Percentiles rank a stretch among this genome's conserved stretches.
These are phyloP conservation scores for Lapara coniferarum DNA, from an alignment of 2,888 invertebrate species.

Conservation along the genomic window DNA sequence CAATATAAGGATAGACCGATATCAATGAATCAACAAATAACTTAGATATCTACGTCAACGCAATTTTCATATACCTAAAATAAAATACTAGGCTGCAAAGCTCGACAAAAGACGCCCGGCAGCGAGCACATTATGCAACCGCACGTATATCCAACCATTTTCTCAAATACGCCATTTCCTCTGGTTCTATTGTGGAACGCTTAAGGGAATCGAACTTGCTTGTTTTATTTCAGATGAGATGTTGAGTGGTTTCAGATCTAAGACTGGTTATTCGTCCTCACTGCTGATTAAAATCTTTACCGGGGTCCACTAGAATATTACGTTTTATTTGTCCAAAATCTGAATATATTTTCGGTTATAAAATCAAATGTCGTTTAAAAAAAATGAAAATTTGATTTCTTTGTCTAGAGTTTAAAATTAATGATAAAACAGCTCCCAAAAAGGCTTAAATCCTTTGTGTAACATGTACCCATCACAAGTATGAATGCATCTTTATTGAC, in stretches of 20 bases:
- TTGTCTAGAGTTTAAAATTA: too few species aligned
- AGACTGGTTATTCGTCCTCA: neutral
- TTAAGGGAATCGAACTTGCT: constrained; percentile 28
- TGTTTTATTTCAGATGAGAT: constrained; percentile 16
- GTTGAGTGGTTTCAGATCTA: neutral
- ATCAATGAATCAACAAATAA: neutral
- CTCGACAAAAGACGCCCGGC: constrained; percentile 21
- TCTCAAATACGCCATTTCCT: constrained; percentile 48
- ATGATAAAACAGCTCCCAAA: too few species aligned
- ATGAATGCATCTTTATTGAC: too few species aligned
- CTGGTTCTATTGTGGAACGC: constrained; percentile 34
- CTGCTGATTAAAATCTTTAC: neutral
- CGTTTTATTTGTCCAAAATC: too few species aligned
- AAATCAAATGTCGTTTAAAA: too few species aligned
- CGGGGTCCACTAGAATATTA: too few species aligned
- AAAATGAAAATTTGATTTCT: too few species aligned
- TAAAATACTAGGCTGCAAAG: neutral
- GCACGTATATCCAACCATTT: constrained; percentile 44
- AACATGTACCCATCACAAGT: too few species aligned
- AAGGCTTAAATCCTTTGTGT: too few species aligned
- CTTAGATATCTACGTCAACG: neutral
- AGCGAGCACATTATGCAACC: constrained; percentile 43
- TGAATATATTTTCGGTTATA: too few species aligned
- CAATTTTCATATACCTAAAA: neutral
- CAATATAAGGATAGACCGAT: too few species aligned